phyloP scores from a whole-genome alignment of 2,888 invertebrate species.

The Cremastobaeus sp. region DNA sequence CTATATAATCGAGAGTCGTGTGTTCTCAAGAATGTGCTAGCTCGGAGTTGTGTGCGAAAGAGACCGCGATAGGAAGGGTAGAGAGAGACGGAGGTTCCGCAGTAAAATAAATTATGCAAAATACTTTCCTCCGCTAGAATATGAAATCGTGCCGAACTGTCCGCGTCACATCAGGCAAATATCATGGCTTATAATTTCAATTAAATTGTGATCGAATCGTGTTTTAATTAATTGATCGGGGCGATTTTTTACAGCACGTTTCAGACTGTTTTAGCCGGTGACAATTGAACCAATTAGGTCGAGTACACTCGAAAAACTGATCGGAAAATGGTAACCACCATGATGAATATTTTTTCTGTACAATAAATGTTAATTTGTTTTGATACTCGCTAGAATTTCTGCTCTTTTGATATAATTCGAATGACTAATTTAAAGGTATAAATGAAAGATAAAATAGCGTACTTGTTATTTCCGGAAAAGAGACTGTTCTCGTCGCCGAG shows the following conservation, averaged over 20 bases:
- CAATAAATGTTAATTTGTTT: too few species aligned
- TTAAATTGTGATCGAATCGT: conserved; percentile 26
- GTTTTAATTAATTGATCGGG: too few species aligned
- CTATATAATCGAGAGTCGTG: conserved; percentile 61
- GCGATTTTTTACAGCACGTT: too few species aligned
- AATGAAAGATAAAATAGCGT: conserved; percentile 43
- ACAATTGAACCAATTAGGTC: too few species aligned
- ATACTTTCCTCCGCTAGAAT: conserved; percentile 73
- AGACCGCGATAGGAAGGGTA: conserved; percentile 56
- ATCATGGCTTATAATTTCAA: conserved; percentile 27
- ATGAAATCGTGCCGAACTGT: conserved; percentile 68
- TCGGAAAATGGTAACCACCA: too few species aligned
- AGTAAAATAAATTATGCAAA: conserved; percentile 75
- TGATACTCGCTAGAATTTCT: background rate
- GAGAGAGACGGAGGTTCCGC: conserved; percentile 65
- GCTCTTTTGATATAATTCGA: conserved; percentile 26
- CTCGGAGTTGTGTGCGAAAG: conserved; percentile 20
- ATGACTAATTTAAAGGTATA: conserved; percentile 44
- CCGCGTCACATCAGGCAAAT: conserved; percentile 66
- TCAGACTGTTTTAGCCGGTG: too few species aligned
- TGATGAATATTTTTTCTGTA: too few species aligned
- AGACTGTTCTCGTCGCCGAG: conserved; percentile 35
- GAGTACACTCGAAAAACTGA: too few species aligned
- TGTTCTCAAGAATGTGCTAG: conserved; percentile 52
- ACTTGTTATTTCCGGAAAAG: conserved; percentile 52